These are phyloP conservation scores for Camarhynchus parvulus DNA, from an alignment of 2,113 vertebrate species.

Conservation along the genomic window DNA sequence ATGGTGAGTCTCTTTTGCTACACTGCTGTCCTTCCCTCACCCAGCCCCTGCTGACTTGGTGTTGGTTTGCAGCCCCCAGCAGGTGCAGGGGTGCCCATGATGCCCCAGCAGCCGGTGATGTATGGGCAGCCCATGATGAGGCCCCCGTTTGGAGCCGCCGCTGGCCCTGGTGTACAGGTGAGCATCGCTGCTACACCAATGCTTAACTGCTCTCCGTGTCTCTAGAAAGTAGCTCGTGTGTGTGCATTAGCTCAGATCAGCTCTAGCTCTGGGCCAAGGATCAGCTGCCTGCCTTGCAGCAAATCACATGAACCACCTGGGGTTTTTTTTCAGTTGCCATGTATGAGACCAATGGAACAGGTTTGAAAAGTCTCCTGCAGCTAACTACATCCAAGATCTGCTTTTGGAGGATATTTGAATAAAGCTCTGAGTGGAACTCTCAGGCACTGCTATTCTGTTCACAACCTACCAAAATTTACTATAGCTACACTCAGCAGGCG, in stretches of 20 bases:
- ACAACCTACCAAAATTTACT: background rate
- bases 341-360: background rate
- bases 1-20: slow-evolving; percentile 81
- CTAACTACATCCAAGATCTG: background rate
- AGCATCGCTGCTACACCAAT: fast-evolving
- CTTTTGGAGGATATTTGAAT: background rate
- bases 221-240: background rate
- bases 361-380: background rate
- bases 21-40: background rate
- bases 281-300: background rate
- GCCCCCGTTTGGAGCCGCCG: slow-evolving; percentile 85
- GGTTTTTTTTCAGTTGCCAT: background rate
- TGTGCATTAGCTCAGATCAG: background rate
- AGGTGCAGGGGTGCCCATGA: slow-evolving; percentile 87
- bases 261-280: background rate
- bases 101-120: slow-evolving; percentile 91
- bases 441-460: background rate
- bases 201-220: fast-evolving
- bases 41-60: background rate
- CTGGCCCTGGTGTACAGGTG: slow-evolving; percentile 88
- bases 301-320: background rate
- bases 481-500: background rate
- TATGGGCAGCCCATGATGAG: slow-evolving; percentile 97
- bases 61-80: slow-evolving; percentile 79
- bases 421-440: background rate